Evolutionary conservation across 2,113 vertebrate species (phyloP).

Genomic region (Tauraco erythrolophus): DNA sequence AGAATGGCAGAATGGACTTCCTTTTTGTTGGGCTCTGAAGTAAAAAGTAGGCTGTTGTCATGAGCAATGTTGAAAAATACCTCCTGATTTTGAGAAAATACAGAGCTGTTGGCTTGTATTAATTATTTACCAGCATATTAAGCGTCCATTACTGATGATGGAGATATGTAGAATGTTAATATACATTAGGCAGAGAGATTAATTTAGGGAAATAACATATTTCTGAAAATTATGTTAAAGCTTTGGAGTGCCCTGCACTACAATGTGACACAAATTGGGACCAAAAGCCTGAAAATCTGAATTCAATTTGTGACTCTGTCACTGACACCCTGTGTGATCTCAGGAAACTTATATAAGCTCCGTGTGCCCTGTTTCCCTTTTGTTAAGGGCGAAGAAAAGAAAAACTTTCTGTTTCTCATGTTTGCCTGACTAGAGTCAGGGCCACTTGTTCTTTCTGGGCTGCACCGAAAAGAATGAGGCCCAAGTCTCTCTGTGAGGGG

Average conservation of each 20-base stretch:
- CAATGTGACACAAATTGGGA: not conserved
- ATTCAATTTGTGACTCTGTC: conserved; percentile 31
- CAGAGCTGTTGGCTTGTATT: not conserved
- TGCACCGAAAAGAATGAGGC: not conserved
- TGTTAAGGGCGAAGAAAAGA: conserved; percentile 26
- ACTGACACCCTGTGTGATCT: conserved; percentile 29
- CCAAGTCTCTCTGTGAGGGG: not conserved
- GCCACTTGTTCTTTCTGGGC: not conserved
- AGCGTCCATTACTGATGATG: not conserved
- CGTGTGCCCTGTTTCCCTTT: conserved; percentile 23
- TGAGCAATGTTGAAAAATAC: not conserved
- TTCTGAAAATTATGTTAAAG: not conserved
- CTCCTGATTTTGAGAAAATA: not conserved
- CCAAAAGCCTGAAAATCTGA: not conserved
- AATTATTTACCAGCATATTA: not conserved
- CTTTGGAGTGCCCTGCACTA: not conserved
- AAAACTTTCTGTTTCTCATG: conserved; percentile 46
- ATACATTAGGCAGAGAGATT: not conserved
- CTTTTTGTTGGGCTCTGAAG: conserved; percentile 14
- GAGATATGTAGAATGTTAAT: not conserved
- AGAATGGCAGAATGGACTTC: conserved; percentile 56
- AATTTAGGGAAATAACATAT: not conserved
- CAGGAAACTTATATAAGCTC: conserved; percentile 14
- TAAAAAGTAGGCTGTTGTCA: conserved; percentile 17
- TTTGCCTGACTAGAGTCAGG: conserved; percentile 7